Evolutionary conservation across 2,888 invertebrate species (phyloP), one percentile per base, ranked within the genome.

Genomic region (Synanthedon andrenaeformis): DNA sequence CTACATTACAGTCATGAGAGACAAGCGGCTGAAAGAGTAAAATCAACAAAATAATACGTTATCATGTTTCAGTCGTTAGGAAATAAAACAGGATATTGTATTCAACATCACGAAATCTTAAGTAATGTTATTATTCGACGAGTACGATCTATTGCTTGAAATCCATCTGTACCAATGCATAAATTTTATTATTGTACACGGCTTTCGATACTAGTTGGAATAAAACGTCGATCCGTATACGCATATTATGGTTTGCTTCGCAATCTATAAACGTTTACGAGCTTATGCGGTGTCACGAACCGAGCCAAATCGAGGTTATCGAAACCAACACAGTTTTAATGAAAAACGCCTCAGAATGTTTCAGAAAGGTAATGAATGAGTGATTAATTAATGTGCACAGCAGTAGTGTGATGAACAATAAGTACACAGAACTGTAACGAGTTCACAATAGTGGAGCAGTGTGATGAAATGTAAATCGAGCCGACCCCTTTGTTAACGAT

Each of bases 401-500:
- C n/a, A n/a, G 45, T 45, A 45, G 45, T 45, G 45, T 45, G 45
- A 45, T n/a, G 45, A 45, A 45, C 45, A 45, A 45, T 45, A 45
- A 45, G 52, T 56, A 58, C 54, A 58, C 52, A 14, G 23, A 62
- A 64, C 59, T 59, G 60, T 62, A 62, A 62, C 53, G 56, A 64
- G 61, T 56, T 61, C 59, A 65, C 62, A 65, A 72, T 67, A 66
- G 62, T 58, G 58, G 56, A 54, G 53, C 52, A 42, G 19, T 49
- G 23, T 17, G 41, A 52, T 52, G 69, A 72, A 79, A 77, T 76
- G 75, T 75, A 76, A 77, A 78, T 76, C 71, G 69, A 65, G 64
- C 67, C 67, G 74, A 75, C 70, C 77, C 76, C 75, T 76, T 74
- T 74, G 74, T 76, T 74, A 74, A 75, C 69, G 68, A 74, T 75